Base-by-base conservation (phyloP, 2,113 vertebrate genomes). In the Atherinomorus stipes region DNA sequence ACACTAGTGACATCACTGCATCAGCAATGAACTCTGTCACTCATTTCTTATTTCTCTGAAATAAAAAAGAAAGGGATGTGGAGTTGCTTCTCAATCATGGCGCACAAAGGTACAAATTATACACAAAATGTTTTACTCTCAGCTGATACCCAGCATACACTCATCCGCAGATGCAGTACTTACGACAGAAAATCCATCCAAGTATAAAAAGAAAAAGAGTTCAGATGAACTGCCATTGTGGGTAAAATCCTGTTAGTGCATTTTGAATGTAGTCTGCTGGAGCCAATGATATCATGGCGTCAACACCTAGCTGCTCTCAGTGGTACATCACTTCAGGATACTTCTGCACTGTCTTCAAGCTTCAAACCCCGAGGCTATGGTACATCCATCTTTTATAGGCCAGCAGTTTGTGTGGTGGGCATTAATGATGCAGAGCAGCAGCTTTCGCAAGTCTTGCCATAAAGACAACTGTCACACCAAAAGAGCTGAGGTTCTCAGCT, bases 291-390 rank as follows among this genome's bases (percentile, higher is more conserved):
- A 38, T 64, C 37, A 16, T 23, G 11, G 2, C 47, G 42, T 44
- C 19, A 50, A 42, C 50, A 40, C 47, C 21, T 5, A 18, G n/a
- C 9, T 65, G 31, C n/a, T 31, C 49, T 65, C 23, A 66, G 28
- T 25, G 34, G 49, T 18, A 42, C 23, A 25, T 25, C 50, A 19
- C 34, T 23, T 11, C 15, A 38, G 38, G 37, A 7, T 23, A 26
- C 23, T 53, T 54, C 28, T 65, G 49, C 49, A 42, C 25, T 66
- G 22, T 22, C 31, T 66, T 66, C 18, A 11, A 54, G 22, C 13
- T 25, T 66, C 23, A 26, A 16, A 42, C 34, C 64, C 22, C 3
- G 49, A 38, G 63, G 50, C 15, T 42, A 26, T 23, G 16, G 18
- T 22, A 34, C 9, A 34, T 34, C 31, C 31, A 38, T 66, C 21